Base-by-base conservation (phyloP, 2,113 vertebrate species). In the Pseudorhombus dupliciocellatus region DNA sequence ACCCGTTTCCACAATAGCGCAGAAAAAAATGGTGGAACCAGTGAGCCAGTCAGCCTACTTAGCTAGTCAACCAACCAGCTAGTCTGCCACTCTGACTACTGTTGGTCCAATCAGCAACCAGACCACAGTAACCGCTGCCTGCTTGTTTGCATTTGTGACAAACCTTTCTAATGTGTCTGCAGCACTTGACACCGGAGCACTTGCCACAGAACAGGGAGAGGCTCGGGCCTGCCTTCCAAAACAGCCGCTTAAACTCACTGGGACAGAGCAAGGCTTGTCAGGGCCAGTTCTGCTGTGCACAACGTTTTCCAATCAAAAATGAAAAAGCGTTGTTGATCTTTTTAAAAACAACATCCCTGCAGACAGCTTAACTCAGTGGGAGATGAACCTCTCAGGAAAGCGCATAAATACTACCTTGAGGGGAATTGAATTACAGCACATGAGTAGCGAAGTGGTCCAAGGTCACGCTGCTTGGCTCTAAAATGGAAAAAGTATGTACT, bases 1-100 rank as follows among this genome's bases (percentile, higher is more conserved):
- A 90, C 85, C 87, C 75, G 80, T 82, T 91, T 90, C 73, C 79
- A 89, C 84, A 91, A 88, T 82, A 68, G 77, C 59, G 75, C 46
- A 21, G 42, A 18, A 52, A 78, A 77, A 69, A 80, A 69, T 25
- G 14, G 57, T 66, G 6, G 21, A 59, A n/a, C 28, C 34, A 57
- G 52, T 21, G 12, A 62, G 20, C 28, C 51, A 28, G 62, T 1
- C 44, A 58, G 11, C 72, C 67, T 21, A 50, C 57, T 51, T 7
- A 20, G 18, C 46, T 15, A 50, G 20, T 15, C 20, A 50, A n/a
- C 20, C 46, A 50, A n/a, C 46, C 46, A 50, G 20, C 46, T 15
- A 80, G 59, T 51, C 44, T 25, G 57, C 25, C 57, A 31, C 34
- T 51, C 59, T 55, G 75, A 28, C 48, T n/a, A 2, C 1, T 1